Conservation (phyloP, 1,140 invertebrate species). For the Ganaspis sp. region DNA sequence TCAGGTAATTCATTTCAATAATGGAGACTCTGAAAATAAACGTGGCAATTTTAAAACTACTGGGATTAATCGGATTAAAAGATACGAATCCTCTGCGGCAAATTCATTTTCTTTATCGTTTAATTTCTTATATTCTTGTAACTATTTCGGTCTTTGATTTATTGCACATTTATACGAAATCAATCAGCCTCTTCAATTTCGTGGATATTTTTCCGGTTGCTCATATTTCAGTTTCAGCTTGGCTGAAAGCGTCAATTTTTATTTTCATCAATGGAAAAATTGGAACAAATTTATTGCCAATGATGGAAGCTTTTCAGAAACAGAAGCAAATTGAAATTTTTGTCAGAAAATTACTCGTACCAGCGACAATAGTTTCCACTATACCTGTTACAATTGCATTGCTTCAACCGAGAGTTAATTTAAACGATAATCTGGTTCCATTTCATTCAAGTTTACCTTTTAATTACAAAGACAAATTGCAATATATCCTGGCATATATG, state of each 20-base stretch:
- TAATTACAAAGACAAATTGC: conserved; percentile 7
- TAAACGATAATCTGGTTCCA: conserved; percentile 12
- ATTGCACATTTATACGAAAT: conserved; percentile 16
- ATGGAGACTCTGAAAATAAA: conserved; percentile 8
- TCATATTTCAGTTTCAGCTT: conserved; percentile 15
- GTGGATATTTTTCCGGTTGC: conserved; percentile 32
- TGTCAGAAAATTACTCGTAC: background rate
- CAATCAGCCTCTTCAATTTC: conserved; percentile 20
- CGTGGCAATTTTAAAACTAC: conserved; percentile 17
- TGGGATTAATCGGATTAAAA: conserved; percentile 24
- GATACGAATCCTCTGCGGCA: background rate
- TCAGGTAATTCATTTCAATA: background rate
- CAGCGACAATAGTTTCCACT: background rate
- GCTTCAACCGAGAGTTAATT: conserved; percentile 21
- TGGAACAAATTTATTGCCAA: background rate
- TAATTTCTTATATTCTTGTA: conserved; percentile 3
- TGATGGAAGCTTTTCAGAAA: background rate
- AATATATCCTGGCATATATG: conserved; percentile 17
- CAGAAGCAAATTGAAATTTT: background rate
- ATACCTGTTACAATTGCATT: conserved; percentile 13
- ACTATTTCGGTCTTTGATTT: conserved; percentile 3
- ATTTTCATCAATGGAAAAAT: background rate
- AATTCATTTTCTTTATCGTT: conserved; percentile 16
- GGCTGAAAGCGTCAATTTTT: conserved; percentile 27
- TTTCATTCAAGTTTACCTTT: conserved; percentile 25